These are phyloP conservation scores for Turdus rufiventris DNA, from an alignment of 2,113 vertebrate genomes.

Conservation along the genomic window DNA sequence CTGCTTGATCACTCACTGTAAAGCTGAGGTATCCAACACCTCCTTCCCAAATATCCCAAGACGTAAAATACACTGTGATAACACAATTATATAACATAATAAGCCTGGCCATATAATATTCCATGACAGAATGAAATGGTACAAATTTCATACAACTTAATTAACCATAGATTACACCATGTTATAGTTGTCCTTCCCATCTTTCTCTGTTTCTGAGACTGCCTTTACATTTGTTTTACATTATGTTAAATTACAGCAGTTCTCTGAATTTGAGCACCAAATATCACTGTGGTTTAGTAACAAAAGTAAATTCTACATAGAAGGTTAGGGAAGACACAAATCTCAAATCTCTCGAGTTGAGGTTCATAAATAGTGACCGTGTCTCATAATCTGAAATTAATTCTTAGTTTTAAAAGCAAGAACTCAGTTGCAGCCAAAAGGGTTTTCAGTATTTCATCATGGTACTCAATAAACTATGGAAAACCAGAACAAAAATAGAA, in stretches of 20 bases:
- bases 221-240: not conserved
- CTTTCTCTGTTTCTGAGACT: not conserved
- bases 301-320: not conserved
- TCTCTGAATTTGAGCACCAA: not conserved
- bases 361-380: not conserved
- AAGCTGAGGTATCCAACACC: not conserved
- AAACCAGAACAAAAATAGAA: constrained; percentile 12
- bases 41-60: not conserved
- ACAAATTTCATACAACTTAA: not conserved
- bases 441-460: not conserved
- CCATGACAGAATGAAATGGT: not conserved
- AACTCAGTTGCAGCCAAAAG: not conserved
- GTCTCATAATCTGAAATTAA: not conserved
- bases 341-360: not conserved
- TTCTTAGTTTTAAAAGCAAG: not conserved
- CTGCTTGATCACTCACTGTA: not conserved
- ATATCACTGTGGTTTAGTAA: not conserved
- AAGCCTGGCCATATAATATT: not conserved
- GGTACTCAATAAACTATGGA: not conserved
- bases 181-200: not conserved
- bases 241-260: not conserved
- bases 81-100: not conserved
- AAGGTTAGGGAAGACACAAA: not conserved
- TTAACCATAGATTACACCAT: not conserved
- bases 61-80: not conserved